Base-by-base conservation (phyloP, 2,113 vertebrate genomes). In the Pogona vitticeps region DNA sequence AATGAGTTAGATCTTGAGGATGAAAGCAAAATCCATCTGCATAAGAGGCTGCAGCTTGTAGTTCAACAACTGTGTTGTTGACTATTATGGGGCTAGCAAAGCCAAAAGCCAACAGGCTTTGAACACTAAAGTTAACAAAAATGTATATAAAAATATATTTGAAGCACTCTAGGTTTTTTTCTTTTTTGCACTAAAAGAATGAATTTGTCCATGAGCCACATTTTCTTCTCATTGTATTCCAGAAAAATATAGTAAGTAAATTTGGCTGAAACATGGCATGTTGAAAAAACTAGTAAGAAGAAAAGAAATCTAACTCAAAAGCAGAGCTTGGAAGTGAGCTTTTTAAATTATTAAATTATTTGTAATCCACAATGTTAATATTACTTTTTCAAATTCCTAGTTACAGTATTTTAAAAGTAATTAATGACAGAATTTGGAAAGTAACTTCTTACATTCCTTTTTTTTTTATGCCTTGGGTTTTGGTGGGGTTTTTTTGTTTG, bases 121-220 rank as follows among this genome's bases (percentile, higher is more conserved):
- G 71, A 76, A 76, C 68, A 33, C 63, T 76, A 36, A 65, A 76
- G 63, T 76, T 40, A 67, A 10, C 5, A 77, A 38, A 87, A 77
- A 23, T 76, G 70, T 86, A 59, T 58, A 61, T 76, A 4, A 76
- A 87, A 87, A 85, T 68, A 56, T 85, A 75, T 76, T 26, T 42
- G 72, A 87, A 36, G 61, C 46, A 68, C 58, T 82, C 61, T 70
- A 68, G 46, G 59, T 68, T 77, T 76, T 63, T 63, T 13, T 5
- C 17, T 36, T 42, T 23, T 68, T 52, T 52, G 46, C 33, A 17
- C 1, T 23, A 38, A 87, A 76, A 77, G 40, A 77, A 85, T 85
- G 73, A 77, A 56, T 31, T 26, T 68, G 28, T 85, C 23, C 31
- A 17, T 40, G 42, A 56, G 56, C 80, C 38, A 76, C 83, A 76